Evolutionary conservation across 2,797 vertebrate genomes (phyloP).

Genomic region (Florisuga fusca): DNA sequence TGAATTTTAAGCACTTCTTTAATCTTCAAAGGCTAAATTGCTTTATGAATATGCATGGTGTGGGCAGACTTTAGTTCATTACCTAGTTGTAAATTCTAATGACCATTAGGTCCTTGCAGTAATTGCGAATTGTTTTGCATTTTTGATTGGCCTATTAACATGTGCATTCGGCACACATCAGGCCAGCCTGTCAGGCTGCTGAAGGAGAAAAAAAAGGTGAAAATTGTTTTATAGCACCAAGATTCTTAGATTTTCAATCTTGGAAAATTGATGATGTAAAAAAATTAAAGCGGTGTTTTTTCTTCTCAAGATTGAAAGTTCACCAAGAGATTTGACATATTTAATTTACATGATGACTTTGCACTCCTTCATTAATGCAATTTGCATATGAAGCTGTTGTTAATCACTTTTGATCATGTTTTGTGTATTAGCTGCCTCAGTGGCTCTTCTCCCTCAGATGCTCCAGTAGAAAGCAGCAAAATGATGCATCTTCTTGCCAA

Average conservation of each 20-base stretch:
- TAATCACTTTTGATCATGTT: conserved; percentile 95
- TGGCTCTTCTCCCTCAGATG: conserved; percentile 86
- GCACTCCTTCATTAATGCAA: conserved; percentile 96
- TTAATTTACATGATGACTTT: conserved; percentile 99
- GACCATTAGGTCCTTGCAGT: conserved; percentile 99
- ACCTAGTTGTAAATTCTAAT: conserved; percentile 99
- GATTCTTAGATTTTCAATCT: conserved; percentile 86
- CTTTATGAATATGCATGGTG: conserved; percentile 99
- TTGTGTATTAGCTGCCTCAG: conserved; percentile 90
- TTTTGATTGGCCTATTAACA: conserved; percentile 99
- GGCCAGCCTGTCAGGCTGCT: conserved; percentile 95
- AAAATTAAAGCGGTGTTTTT: conserved; percentile 91
- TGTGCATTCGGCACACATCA: conserved; percentile 97
- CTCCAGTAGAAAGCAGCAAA: conserved; percentile 85
- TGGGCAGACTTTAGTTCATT: conserved; percentile 99
- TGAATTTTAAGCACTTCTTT: conserved; percentile 99
- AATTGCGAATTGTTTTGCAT: conserved; percentile 99
- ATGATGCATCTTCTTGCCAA: conserved; percentile 87
- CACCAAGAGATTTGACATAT: conserved; percentile 97
- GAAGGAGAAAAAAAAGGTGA: conserved; percentile 89
- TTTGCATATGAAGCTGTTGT: conserved; percentile 92
- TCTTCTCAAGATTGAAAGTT: conserved; percentile 93
- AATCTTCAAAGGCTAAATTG: conserved; percentile 99
- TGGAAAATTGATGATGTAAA: conserved; percentile 91
- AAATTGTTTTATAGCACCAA: conserved; percentile 89